Evolutionary conservation across 2,888 invertebrate species (phyloP).

Genomic region (Trachelus stipa): DNA sequence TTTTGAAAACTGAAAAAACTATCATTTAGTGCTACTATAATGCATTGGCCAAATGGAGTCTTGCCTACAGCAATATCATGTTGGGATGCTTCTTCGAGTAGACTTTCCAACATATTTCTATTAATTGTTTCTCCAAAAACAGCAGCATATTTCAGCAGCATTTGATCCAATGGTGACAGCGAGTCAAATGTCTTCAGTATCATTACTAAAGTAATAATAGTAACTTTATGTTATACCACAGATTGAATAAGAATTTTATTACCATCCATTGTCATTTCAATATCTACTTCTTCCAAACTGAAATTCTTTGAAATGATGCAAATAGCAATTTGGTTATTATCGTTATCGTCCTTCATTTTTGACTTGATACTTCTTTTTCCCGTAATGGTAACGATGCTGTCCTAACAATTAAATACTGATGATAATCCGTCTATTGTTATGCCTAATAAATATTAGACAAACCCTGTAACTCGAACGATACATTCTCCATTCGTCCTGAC

Average conservation of each 20-base stretch:
- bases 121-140: constrained; percentile 75
- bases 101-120: constrained; percentile 71
- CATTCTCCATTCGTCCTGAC: constrained; percentile 66
- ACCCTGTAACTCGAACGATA: constrained; percentile 67
- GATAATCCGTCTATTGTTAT: no score
- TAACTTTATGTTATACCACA: constrained; percentile 2
- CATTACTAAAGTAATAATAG: constrained; percentile 65
- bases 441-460: neutral
- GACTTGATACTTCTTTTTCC: neutral
- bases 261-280: constrained; percentile 72
- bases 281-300: constrained; percentile 69
- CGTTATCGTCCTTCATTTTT: constrained; percentile 32
- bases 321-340: constrained; percentile 57
- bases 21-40: no score
- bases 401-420: constrained; percentile 24
- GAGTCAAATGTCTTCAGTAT: constrained; percentile 76
- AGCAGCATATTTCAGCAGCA: constrained; percentile 74
- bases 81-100: constrained; percentile 68
- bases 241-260: constrained; percentile 29
- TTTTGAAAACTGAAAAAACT: neutral
- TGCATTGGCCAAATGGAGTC: no score
- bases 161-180: constrained; percentile 74
- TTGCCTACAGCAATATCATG: constrained; percentile 63
- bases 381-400: constrained; percentile 27
- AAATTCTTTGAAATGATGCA: constrained; percentile 69